A percentile compares a stretch with the other conserved stretches of the same genome.
Evolutionary conservation across 2,113 vertebrate genomes (phyloP).

Genomic region (Coptodon bakossiorum): DNA sequence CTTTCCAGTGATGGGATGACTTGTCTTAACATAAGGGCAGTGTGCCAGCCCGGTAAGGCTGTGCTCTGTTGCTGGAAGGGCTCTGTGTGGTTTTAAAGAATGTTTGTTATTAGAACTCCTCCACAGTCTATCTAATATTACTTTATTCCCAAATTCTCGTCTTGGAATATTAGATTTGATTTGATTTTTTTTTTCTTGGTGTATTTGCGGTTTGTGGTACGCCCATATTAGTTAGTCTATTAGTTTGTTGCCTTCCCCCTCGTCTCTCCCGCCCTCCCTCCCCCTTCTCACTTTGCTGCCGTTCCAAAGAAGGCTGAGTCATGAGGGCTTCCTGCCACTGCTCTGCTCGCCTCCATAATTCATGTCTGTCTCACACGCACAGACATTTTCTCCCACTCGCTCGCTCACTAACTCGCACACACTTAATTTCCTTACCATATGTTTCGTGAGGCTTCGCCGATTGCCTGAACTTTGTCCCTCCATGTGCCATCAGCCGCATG

Average conservation of each 20-base stretch:
- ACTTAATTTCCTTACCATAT: constrained; percentile 16
- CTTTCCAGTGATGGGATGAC: not conserved
- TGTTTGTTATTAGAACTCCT: not conserved
- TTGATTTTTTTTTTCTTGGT: not conserved
- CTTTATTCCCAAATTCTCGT: not conserved
- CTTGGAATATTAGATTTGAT: not conserved
- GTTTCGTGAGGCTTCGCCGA: not conserved
- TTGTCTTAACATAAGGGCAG: not conserved
- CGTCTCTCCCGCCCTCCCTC: not conserved
- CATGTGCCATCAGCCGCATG: not conserved
- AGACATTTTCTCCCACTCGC: constrained; percentile 17
- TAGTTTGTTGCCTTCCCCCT: not conserved
- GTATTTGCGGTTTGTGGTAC: not conserved
- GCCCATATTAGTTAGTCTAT: not conserved
- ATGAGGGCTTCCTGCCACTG: constrained; percentile 53
- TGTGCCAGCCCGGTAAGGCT: not conserved
- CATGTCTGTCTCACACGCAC: constrained; percentile 41
- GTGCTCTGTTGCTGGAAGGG: not conserved
- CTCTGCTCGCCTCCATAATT: constrained; percentile 56
- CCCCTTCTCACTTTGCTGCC: not conserved
- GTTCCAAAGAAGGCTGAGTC: constrained; percentile 62
- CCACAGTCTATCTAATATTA: not conserved
- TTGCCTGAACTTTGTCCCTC: not conserved
- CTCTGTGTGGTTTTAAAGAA: not conserved
- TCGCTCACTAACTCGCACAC: not conserved